Conservation (phyloP, 2,797 vertebrate species). For the Poecilia velifera region DNA sequence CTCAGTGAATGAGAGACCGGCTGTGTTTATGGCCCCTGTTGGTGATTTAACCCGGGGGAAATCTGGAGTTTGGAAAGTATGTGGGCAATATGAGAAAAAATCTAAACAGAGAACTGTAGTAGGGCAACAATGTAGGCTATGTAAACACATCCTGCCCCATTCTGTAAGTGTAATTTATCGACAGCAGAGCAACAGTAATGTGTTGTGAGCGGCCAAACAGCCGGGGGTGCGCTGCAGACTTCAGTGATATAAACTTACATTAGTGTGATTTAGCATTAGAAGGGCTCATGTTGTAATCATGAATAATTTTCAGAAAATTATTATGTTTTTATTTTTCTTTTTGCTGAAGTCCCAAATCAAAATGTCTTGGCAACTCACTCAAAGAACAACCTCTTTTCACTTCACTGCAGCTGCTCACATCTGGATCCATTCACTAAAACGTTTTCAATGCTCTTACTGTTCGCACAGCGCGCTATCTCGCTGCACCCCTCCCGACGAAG, state of each 20-base stretch:
- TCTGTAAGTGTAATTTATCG: conserved; percentile 43
- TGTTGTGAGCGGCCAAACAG: conserved; percentile 23
- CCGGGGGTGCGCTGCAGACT: conserved; percentile 16
- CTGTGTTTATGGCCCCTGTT: conserved; percentile 63
- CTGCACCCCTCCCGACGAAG: conserved; percentile 12
- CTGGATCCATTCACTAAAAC: conserved; percentile 63
- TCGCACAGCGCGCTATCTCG: conserved; percentile 24
- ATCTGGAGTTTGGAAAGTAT: conserved; percentile 65
- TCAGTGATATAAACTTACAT: conserved; percentile 9
- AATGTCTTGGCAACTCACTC: conserved; percentile 1
- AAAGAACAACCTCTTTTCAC: conserved; percentile 1
- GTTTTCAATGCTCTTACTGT: conserved; percentile 61
- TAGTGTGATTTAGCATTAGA: conserved; percentile 3
- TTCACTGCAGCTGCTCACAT: conserved; percentile 35
- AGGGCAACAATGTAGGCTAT: conserved; percentile 40
- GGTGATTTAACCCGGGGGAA: conserved; percentile 65
- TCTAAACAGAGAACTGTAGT: conserved; percentile 40
- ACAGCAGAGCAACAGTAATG: conserved; percentile 25
- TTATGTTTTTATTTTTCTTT: not conserved
- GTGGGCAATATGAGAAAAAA: conserved; percentile 59
- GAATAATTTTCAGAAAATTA: conserved; percentile 3
- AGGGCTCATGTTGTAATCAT: conserved; percentile 9
- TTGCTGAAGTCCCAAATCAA: conserved; percentile 4
- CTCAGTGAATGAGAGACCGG: conserved; percentile 32
- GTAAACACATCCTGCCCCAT: conserved; percentile 53